Conservation (phyloP, 2,797 vertebrate genomes). For the Hapalemur alaotrensis region DNA sequence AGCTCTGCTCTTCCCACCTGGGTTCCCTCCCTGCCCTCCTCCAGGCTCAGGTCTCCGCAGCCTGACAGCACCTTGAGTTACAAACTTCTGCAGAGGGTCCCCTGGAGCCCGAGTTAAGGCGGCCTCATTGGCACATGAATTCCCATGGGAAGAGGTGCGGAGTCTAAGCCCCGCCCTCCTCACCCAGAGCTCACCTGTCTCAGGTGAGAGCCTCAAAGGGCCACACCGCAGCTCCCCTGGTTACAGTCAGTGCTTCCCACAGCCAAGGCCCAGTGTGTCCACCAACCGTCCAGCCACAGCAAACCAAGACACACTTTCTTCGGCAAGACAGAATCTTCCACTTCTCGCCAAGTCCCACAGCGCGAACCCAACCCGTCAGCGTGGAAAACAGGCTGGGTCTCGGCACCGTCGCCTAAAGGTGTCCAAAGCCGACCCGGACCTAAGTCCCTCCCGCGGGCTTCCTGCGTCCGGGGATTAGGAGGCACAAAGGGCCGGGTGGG, state of each 20-base stretch:
- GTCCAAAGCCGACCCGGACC: not conserved
- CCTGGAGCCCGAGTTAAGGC: not conserved
- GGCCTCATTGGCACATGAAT: not conserved
- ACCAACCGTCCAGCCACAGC: not conserved
- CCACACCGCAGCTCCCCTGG: not conserved
- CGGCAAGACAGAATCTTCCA: not conserved
- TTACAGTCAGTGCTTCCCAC: not conserved
- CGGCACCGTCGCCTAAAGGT: not conserved
- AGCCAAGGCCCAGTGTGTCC: not conserved
- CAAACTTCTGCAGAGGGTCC: not conserved
- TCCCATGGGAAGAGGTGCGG: not conserved
- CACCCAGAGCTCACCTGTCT: constrained; percentile 48
- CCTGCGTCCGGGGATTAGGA: constrained; percentile 71
- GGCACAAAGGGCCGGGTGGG: constrained; percentile 60
- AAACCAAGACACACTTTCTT: not conserved
- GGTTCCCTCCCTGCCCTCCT: not conserved
- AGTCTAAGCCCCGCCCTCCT: constrained; percentile 22
- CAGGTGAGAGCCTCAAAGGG: constrained; percentile 31
- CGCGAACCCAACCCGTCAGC: not conserved
- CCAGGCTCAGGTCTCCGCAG: not conserved
- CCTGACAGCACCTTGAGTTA: not conserved
- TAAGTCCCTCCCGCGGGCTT: constrained; percentile 57
- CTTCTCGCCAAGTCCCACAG: not conserved
- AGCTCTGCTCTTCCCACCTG: not conserved
- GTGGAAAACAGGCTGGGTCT: not conserved